Evolutionary conservation across 1,140 invertebrate genomes (phyloP), one percentile per base, ranked within the genome.

Genomic region (Helicorthomorpha holstii): DNA sequence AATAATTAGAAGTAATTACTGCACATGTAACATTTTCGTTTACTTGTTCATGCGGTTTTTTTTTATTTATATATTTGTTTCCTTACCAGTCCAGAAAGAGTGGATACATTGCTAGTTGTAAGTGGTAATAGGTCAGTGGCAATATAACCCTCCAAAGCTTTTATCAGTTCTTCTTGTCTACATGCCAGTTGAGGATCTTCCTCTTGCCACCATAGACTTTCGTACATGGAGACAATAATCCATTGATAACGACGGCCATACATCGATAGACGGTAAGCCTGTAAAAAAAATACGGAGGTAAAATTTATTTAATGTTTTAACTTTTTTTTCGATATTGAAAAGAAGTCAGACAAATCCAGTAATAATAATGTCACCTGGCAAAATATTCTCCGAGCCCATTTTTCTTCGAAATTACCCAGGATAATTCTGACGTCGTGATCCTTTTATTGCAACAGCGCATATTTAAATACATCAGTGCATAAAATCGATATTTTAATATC

Each of bases 371-470:
- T 7, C 12, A 90, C 91, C 66, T 92, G 85, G 66, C 94, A 98
- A 64, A 98, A 95, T 50, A 97, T 86, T 59, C 79, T 77, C 47
- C 88, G 73, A 0, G 93, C 93, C 85, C 91, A 93, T 27, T 80
- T 78, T 65, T 95, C 88, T 68, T 94, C 88, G 66, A 98, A 96
- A 69, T 97, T 97, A 4, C 91, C 92, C 53, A 96, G 70, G 58
- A 98, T 94, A 44, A 98, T 93, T 48, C 94, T 75, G 3, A 92
- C 85, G 63, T 97, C 93, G 62, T 92, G 90, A 55, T 85, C 83
- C 58, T n/a, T n/a, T n/a, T n/a, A n/a, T n/a, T 51, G 25, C 25
- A 46, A 25, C 19, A 19, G 19, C 4, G 7, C 44, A 46, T 46
- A 46, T 10, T 7, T 19, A 16, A 34, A 7, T 7, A 34, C 29